Conservation (phyloP, 2,113 vertebrate species). For the Rhinichthys klamathensis region DNA sequence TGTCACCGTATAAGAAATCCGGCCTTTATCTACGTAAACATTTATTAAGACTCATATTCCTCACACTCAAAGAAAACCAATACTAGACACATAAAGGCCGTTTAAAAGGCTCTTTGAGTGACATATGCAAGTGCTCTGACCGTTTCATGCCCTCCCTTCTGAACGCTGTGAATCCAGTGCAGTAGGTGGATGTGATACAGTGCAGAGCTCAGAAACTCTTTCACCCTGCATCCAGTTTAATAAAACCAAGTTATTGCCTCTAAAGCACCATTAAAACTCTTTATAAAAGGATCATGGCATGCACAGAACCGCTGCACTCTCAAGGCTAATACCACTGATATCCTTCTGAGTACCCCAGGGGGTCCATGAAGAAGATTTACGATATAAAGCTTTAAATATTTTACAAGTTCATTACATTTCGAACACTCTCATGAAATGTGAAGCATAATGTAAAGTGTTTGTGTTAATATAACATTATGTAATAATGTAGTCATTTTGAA, state of each 20-base stretch:
- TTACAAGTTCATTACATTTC: not conserved
- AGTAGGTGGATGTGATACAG: slow-evolving; percentile 34
- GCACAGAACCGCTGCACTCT: slow-evolving; percentile 21
- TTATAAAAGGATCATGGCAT: slow-evolving; percentile 43
- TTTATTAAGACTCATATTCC: not conserved
- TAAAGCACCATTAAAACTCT: slow-evolving; percentile 45
- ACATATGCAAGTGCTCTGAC: slow-evolving; percentile 4
- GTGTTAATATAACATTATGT: not conserved
- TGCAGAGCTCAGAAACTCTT: slow-evolving; percentile 45
- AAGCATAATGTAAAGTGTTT: not conserved
- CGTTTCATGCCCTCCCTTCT: slow-evolving; percentile 24
- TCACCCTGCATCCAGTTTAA: slow-evolving; percentile 34
- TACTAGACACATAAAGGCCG: not conserved
- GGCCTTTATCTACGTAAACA: not conserved
- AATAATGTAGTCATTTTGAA: not conserved
- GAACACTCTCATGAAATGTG: not conserved
- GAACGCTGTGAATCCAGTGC: slow-evolving; percentile 27
- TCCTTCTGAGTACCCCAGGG: not conserved
- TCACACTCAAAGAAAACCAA: not conserved
- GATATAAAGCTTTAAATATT: not conserved
- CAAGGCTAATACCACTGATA: slow-evolving; percentile 18
- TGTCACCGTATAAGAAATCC: not conserved
- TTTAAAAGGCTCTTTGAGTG: slow-evolving; percentile 7
- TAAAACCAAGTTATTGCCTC: slow-evolving; percentile 49
- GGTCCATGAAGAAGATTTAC: not conserved